Evolutionary conservation across 2,113 vertebrate species (phyloP).

Genomic region (Salvelinus alpinus): DNA sequence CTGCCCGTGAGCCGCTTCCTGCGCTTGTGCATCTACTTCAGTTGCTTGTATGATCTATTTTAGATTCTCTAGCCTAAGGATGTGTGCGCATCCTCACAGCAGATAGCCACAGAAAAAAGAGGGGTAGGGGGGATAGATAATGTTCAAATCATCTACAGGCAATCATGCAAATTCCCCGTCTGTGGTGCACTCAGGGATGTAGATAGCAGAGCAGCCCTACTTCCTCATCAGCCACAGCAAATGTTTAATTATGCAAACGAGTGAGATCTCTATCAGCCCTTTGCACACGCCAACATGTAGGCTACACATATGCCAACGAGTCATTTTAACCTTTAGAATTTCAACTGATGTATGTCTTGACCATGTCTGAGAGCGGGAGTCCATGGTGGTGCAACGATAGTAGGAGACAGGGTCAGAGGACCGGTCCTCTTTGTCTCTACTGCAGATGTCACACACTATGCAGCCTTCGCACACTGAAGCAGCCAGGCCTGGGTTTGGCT

Average conservation of each 20-base stretch:
- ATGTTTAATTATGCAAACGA: constrained; percentile 66
- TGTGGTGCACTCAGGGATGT: constrained; percentile 47
- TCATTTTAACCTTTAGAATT: constrained; percentile 37
- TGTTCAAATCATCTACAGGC: constrained; percentile 75
- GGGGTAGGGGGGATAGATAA: constrained; percentile 46
- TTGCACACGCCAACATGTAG: constrained; percentile 22
- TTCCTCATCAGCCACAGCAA: constrained; percentile 54
- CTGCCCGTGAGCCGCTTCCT: constrained; percentile 73
- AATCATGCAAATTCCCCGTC: constrained; percentile 73
- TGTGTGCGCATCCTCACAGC: constrained; percentile 68
- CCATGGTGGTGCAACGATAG: constrained; percentile 41
- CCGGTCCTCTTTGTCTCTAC: neutral
- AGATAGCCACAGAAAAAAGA: constrained; percentile 53
- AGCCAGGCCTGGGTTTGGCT: constrained; percentile 52
- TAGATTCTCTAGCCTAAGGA: constrained; percentile 72
- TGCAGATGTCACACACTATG: constrained; percentile 14
- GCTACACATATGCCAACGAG: constrained; percentile 27
- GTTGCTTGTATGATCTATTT: constrained; percentile 77
- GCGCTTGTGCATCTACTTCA: constrained; percentile 70
- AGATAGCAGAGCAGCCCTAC: constrained; percentile 45
- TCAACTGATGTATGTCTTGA: constrained; percentile 49
- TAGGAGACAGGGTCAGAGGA: constrained; percentile 33
- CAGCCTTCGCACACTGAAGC: constrained; percentile 61
- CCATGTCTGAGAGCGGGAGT: constrained; percentile 45
- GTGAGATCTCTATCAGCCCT: constrained; percentile 49